These are phyloP conservation scores for Alligator mississippiensis DNA, from an alignment of 2,113 vertebrate genomes.

Conservation along the genomic window DNA sequence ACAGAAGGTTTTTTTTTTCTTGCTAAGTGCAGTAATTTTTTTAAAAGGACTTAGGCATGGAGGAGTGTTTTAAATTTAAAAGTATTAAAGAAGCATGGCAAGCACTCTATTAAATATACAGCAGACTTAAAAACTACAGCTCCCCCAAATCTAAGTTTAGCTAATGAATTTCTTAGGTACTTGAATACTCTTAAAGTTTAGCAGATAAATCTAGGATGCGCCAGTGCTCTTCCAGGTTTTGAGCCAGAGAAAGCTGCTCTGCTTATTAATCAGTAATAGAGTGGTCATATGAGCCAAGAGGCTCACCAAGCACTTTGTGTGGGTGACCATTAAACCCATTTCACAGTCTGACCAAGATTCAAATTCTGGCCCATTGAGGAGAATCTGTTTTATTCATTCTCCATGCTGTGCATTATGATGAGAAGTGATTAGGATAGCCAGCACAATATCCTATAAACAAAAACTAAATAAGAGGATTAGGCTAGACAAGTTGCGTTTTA, in stretches of 20 bases:
- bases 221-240: conserved; percentile 4
- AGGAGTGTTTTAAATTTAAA: conserved; percentile 64
- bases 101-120: conserved; percentile 70
- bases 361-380: conserved; percentile 2
- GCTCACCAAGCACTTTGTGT: not conserved
- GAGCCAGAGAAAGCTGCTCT: not conserved
- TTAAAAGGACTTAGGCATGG: conserved; percentile 71
- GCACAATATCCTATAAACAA: conserved; percentile 6
- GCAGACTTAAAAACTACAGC: conserved; percentile 46
- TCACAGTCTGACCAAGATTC: conserved; percentile 45
- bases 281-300: not conserved
- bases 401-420: conserved; percentile 10
- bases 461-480: not conserved
- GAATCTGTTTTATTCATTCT: conserved; percentile 21
- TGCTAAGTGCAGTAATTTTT: conserved; percentile 83
- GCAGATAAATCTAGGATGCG: not conserved
- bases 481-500: not conserved
- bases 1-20: conserved; percentile 61
- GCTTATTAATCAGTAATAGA: conserved; percentile 2
- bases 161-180: not conserved
- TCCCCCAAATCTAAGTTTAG: not conserved
- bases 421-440: conserved; percentile 31
- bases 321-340: not conserved
- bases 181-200: not conserved
- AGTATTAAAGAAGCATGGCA: conserved; percentile 51